Conservation (phyloP, 2,113 vertebrate species). For the Triplophysa tibetana region DNA sequence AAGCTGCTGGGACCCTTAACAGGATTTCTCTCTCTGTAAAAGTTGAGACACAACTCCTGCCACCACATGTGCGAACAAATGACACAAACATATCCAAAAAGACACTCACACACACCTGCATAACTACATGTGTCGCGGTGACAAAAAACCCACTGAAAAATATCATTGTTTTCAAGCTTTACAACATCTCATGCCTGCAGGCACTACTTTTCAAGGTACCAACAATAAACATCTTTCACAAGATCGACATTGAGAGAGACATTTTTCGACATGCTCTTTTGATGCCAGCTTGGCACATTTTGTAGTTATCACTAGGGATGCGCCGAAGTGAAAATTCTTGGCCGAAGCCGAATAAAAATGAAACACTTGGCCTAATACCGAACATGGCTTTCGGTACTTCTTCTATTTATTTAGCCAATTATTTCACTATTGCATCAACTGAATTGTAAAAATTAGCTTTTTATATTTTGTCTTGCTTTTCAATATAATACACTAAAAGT, state of each 20-base stretch:
- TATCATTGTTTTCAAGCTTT: neutral
- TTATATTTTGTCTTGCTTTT: too few species aligned
- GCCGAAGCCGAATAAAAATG: too few species aligned
- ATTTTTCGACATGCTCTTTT: neutral
- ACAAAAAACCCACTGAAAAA: constrained; percentile 20
- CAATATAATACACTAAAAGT: too few species aligned
- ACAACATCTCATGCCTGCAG: constrained; percentile 25
- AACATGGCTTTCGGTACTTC: too few species aligned
- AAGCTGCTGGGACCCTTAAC: constrained; percentile 66
- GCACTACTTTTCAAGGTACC: neutral
- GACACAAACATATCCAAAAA: neutral
- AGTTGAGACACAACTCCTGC: constrained; percentile 59
- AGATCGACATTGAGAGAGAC: neutral
- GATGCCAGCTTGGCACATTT: neutral
- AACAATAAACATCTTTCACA: neutral
- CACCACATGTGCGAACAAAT: constrained; percentile 12
- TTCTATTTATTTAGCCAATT: too few species aligned
- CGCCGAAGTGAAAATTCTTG: too few species aligned
- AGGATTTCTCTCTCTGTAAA: constrained; percentile 65
- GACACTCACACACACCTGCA: constrained; percentile 4
- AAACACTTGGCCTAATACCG: too few species aligned
- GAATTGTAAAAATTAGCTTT: too few species aligned
- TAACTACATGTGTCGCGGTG: neutral
- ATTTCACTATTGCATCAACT: too few species aligned
- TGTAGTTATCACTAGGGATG: neutral